Percentiles rank a stretch among this genome's conserved stretches.
Evolutionary conservation across 2,888 invertebrate species (phyloP).

Genomic region (Dexiosoma caninum): DNA sequence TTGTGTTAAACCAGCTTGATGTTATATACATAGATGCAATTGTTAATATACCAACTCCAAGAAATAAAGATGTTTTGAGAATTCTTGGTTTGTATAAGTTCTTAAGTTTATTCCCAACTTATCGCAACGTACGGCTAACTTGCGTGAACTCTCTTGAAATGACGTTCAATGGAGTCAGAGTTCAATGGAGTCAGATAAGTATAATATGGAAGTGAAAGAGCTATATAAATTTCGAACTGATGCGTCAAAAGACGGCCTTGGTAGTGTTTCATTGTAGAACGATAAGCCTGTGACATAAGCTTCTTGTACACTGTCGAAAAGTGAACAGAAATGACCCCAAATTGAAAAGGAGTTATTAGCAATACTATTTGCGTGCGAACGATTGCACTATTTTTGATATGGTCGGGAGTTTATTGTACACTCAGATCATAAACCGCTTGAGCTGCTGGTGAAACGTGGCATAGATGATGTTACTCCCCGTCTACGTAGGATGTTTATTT

Average conservation of each 20-base stretch:
- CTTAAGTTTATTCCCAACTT: too few relatives aligned
- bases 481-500: constrained; percentile 66
- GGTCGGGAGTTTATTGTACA: constrained; percentile 39
- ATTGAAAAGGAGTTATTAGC: constrained; percentile 64
- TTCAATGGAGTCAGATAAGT: too few relatives aligned
- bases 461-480: constrained; percentile 57
- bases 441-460: constrained; percentile 66
- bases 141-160: too few relatives aligned
- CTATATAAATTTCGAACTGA: too few relatives aligned
- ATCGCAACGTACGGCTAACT: too few relatives aligned
- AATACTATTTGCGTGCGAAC: constrained; percentile 37
- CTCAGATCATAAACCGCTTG: constrained; percentile 70
- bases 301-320: constrained; percentile 55
- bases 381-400: constrained; percentile 57
- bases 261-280: constrained; percentile 69
- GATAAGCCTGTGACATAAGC: constrained; percentile 47
- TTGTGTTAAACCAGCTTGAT: too few relatives aligned
- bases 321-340: constrained; percentile 65
- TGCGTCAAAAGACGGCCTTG: constrained; percentile 63
- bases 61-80: too few relatives aligned
- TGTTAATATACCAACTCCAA: too few relatives aligned
- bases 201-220: too few relatives aligned
- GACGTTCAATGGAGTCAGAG: too few relatives aligned
- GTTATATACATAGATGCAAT: too few relatives aligned
- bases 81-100: too few relatives aligned